Conservation (phyloP, 2,113 vertebrate species). For the Muntiacus muntjak region DNA sequence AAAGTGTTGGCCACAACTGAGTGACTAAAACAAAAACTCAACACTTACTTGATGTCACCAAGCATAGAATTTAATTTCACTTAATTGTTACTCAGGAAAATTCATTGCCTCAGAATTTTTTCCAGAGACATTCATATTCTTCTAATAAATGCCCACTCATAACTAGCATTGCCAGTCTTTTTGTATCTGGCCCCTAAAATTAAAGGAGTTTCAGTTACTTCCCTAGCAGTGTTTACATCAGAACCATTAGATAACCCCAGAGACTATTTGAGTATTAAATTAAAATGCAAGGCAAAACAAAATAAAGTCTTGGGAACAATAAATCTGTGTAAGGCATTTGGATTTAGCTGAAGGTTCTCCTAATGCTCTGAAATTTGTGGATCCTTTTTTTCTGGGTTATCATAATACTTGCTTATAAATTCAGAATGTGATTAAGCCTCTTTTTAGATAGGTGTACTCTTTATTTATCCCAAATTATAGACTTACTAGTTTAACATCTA, state of each 20-base stretch:
- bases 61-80: background rate
- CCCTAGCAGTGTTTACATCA: background rate
- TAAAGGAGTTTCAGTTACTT: background rate
- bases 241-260: background rate
- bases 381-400: background rate
- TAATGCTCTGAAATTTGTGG: background rate
- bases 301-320: background rate
- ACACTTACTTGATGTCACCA: background rate
- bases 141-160: background rate
- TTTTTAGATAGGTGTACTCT: background rate
- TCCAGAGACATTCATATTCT: background rate
- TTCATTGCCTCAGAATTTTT: background rate
- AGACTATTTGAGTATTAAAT: background rate
- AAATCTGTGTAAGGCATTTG: background rate
- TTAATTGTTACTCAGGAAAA: background rate
- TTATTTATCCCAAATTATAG: conserved; percentile 9
- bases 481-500: background rate
- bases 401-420: background rate
- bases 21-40: background rate
- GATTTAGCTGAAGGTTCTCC: background rate
- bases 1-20: background rate
- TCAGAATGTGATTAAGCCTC: background rate
- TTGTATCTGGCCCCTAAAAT: background rate
- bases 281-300: conserved; percentile 2
- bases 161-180: background rate